Evolutionary conservation across 2,797 vertebrate genomes (phyloP).

Genomic region (Halcyon leucocephala): DNA sequence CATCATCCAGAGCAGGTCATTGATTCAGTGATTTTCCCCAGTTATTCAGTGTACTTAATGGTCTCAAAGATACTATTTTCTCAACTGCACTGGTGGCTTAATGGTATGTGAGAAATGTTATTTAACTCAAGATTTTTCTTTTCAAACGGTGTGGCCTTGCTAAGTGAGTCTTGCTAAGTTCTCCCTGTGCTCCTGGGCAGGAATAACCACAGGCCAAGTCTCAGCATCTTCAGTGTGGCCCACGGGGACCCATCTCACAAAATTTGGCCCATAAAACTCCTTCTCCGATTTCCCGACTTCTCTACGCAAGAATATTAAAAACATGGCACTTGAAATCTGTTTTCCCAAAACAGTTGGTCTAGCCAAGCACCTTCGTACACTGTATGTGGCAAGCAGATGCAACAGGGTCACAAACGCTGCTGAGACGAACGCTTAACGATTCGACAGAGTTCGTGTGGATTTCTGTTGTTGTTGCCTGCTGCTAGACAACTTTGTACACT

Average conservation of each 20-base stretch:
- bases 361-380: background rate
- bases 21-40: background rate
- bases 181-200: background rate
- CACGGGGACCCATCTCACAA: background rate
- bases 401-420: background rate
- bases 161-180: background rate
- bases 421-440: background rate
- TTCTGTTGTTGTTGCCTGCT: background rate
- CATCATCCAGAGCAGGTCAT: background rate
- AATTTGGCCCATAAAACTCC: background rate
- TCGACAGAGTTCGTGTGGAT: accelerated
- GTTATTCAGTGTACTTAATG: background rate
- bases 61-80: background rate
- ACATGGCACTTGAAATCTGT: background rate
- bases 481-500: background rate
- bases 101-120: background rate
- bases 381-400: background rate
- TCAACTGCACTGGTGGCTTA: background rate
- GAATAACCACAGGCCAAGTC: background rate
- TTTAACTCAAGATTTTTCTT: background rate
- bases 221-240: background rate
- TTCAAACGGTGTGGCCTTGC: background rate
- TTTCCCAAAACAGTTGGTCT: background rate
- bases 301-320: background rate
- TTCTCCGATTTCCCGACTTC: background rate